These are phyloP conservation scores for Myodes glareolus DNA, from an alignment of 2,113 vertebrate genomes.

Conservation along the genomic window DNA sequence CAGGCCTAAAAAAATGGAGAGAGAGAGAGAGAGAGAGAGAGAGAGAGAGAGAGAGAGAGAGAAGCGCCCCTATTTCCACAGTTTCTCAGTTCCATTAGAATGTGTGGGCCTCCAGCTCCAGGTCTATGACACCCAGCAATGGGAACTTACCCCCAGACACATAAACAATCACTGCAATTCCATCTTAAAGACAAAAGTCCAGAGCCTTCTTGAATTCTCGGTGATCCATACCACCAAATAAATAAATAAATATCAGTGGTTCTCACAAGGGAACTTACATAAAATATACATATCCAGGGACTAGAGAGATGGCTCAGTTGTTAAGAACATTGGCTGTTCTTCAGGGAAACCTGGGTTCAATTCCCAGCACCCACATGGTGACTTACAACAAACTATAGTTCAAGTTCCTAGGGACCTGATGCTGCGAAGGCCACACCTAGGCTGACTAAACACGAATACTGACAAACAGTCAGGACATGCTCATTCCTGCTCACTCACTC, in stretches of 20 bases:
- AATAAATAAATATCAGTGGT: not conserved
- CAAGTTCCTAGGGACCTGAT: not conserved
- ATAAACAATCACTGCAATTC: not conserved
- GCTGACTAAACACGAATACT: not conserved
- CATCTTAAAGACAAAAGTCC: not conserved
- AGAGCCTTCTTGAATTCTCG: not conserved
- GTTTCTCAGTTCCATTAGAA: constrained; percentile 27
- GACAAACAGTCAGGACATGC: not conserved
- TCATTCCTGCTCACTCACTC: not conserved
- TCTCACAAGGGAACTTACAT: not conserved
- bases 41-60: too few relatives aligned
- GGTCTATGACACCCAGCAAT: not conserved
- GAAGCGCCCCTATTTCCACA: not conserved
- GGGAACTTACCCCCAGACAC: not conserved
- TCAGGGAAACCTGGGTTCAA: not conserved
- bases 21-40: not conserved
- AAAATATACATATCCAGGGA: not conserved
- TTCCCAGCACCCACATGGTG: not conserved
- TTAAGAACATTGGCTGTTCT: not conserved
- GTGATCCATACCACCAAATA: not conserved
- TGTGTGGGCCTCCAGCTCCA: not conserved
- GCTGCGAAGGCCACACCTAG: not conserved
- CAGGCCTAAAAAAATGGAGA: not conserved
- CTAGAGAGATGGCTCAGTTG: not conserved
- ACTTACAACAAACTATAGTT: not conserved